These are phyloP conservation scores for Grus americana DNA, from an alignment of 2,113 vertebrate genomes.

Conservation along the genomic window DNA sequence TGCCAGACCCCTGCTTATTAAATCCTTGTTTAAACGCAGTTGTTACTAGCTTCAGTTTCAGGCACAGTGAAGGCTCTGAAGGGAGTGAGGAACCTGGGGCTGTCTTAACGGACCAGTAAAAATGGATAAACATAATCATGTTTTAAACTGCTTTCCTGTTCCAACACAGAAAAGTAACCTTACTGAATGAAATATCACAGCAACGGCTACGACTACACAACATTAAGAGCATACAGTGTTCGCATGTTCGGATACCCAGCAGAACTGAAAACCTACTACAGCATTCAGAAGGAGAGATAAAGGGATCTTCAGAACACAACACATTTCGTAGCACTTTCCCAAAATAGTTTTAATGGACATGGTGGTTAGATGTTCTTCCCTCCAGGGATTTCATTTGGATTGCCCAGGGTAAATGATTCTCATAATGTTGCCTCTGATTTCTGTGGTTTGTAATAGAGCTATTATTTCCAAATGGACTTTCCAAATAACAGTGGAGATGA, in stretches of 20 bases:
- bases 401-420: neutral
- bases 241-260: neutral
- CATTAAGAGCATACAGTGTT: neutral
- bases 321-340: neutral
- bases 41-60: neutral
- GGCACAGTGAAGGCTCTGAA: neutral
- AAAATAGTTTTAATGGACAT: neutral
- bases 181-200: neutral
- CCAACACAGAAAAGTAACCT: neutral
- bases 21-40: neutral
- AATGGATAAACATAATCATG: neutral
- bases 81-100: neutral
- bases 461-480: slow-evolving; percentile 58
- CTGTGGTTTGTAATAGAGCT: slow-evolving; percentile 7
- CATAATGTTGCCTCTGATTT: slow-evolving; percentile 13
- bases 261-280: neutral
- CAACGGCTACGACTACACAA: neutral
- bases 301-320: neutral
- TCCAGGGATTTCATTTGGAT: neutral
- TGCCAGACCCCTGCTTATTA: neutral
- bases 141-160: neutral
- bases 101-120: neutral
- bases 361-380: neutral
- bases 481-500: neutral
- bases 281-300: neutral